Base-by-base conservation (phyloP, 1,140 invertebrate species). In the Apis mellifera region DNA sequence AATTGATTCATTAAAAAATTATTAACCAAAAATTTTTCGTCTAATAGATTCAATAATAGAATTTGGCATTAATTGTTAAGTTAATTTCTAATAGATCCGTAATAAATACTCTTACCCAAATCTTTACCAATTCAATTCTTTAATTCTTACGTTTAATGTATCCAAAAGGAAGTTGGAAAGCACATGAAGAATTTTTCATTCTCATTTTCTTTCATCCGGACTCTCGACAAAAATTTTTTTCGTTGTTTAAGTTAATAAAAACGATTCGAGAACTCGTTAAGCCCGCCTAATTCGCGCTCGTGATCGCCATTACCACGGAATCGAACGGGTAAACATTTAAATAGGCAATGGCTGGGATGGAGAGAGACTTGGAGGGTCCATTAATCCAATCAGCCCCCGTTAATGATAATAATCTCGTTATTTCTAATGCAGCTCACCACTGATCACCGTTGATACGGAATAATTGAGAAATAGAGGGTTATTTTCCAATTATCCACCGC, bases 381-480 rank as follows among this genome's bases (percentile, higher is more conserved):
- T 78, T 70, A 78, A 78, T 70, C 65, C 66, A 78, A 78, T 78
- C 68, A 71, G 77, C 13, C 19, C 1, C 32, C 3, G 66, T 78
- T 78, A 71, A 71, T 60, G 66, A 78, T 71, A 60, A 78, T 78
- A 78, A 78, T 71, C 66, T 60, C 55, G 66, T 78, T 71, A 71
- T 57, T 78, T 78, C 66, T 78, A 78, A 78, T 52, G 66, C 66
- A 26, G 48, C 42, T 19, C 66, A 21, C n/a, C 68, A n/a, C 32
- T 52, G 66, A 71, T 55, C 23, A 21, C 23, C 8, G 42, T 42
- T 71, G 77, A 71, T 78, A 78, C 77, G 23, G 42, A n/a, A 26
- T 78, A 78, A 78, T 78, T 78, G 77, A 48, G 48, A 78, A 78
- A 71, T 78, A 70, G 66, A 26, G n/a, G 66, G 66, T 48, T 71